These are phyloP conservation scores for Cantharis nigra DNA, from an alignment of 2,888 invertebrate species.

Conservation along the genomic window DNA sequence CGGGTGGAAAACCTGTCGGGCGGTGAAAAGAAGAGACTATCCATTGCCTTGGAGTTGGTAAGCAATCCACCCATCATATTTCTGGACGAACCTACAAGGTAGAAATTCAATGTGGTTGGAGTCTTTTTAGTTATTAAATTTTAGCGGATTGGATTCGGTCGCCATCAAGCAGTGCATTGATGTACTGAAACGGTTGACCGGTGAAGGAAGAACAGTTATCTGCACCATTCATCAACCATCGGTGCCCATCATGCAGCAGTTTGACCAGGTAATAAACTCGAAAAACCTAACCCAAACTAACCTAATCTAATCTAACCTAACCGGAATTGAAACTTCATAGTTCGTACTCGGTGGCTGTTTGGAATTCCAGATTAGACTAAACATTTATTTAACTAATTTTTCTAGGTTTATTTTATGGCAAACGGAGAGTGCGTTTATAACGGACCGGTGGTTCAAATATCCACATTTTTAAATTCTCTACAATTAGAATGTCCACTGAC, in stretches of 20 bases:
- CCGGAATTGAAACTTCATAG: no score
- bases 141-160: constrained; percentile 73
- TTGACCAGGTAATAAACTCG: constrained; percentile 60
- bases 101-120: constrained; percentile 22
- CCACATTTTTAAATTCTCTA: constrained; percentile 69
- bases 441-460: constrained; percentile 69
- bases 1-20: constrained; percentile 72
- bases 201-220: constrained; percentile 74
- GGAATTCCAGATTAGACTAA: no score
- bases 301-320: no score
- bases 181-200: constrained; percentile 69
- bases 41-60: constrained; percentile 77
- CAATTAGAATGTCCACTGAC: constrained; percentile 74
- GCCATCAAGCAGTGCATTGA: constrained; percentile 74
- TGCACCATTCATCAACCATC: constrained; percentile 84
- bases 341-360: no score
- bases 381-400: background rate
- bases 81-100: constrained; percentile 83
- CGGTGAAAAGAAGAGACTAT: constrained; percentile 76
- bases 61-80: constrained; percentile 84
- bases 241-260: constrained; percentile 74
- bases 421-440: constrained; percentile 69
- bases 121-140: background rate
- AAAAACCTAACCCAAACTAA: no score
- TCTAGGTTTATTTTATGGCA: constrained; percentile 59